Evolutionary conservation across 1,140 invertebrate genomes (phyloP), one percentile per base, ranked within the genome.

Genomic region (Rhynchophorus ferrugineus): DNA sequence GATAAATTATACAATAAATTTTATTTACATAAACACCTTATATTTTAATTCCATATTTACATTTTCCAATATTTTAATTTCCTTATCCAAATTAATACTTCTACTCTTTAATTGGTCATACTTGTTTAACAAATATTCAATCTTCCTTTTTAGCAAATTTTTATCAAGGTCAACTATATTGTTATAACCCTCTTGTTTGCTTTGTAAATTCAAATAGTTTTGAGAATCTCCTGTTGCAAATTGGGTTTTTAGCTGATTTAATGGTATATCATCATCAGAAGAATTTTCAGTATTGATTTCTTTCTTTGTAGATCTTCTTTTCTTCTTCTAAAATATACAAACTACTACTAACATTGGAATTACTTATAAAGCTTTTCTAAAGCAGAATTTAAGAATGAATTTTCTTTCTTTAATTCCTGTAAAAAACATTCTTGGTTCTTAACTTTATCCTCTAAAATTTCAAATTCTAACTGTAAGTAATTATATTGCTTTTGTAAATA

Each of bases 401-500:
- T 49, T 24, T 41, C 47, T 2, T 24, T 41, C 41, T 49, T 49
- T 17, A 49, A 41, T 17, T 7, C 36, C 11, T 29, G 14, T 9
- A 41, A 17, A 20, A 37, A 11, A 24, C 24, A 6, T 35, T 49
- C 47, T 7, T 21, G 19, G 11, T 49, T n/a, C 17, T 24, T 41
- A 7, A 49, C 38, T 38, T 17, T 16, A 24, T 49, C 47, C 16
- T 42, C 35, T 16, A 42, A 21, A 24, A 49, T 41, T 41, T 49
- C 38, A 24, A 41, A 42, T 41, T 49, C 47, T 34, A 46, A 36
- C 44, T 46, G 44, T 36, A 46, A 46, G 21, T 18, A 19, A 17
- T n/a, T 41, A 13, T 41, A 49, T 29, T 42, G 14, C 1, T 41
- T 41, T 41, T 17, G 7, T 9, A 29, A n/a, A 9, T 49, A 13